Base-by-base conservation (phyloP, 2,113 vertebrate genomes). In the Seriola rivoliana region DNA sequence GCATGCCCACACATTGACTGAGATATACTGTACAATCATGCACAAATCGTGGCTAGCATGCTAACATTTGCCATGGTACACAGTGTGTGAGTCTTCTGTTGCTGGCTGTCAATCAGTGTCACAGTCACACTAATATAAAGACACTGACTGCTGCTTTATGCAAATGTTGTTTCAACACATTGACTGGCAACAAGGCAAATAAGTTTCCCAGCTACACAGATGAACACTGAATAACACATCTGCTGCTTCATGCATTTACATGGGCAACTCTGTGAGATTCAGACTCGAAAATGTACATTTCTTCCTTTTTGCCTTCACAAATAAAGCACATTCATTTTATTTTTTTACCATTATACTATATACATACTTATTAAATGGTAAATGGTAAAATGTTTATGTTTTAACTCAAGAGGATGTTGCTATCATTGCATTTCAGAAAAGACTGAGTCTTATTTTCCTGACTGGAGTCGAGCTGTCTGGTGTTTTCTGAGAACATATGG, bases 171-270 rank as follows among this genome's bases (percentile, higher is more conserved):
- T 60, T 65, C 7, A 67, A 46, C 54, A 78, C 48, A 50, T 63
- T 74, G 29, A 48, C n/a, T 63, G 42, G 32, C n/a, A 21, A 74
- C 48, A 23, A 63, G 69, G 68, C 65, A 84, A 79, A 79, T 64
- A 38, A 6, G 16, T 19, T 66, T 29, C 46, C 38, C 10, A 55
- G 63, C 62, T 7, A 40, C 64, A 73, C 40, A 67, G 60, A 78
- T 67, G 52, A 34, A 50, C 64, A 50, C 58, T n/a, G 21, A 38
- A 5, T n/a, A 17, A 32, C 13, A n/a, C 17, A 13, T 34, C 40
- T 46, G 17, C 63, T 29, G n/a, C 50, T 42, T 58, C 38, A 62
- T 36, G 57, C 19, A 17, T n/a, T 3, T 3, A 57, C 50, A 44
- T 5, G 4, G 4, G 5, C 8, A 10, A 1, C 1, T 73, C 19